A percentile compares a stretch with the other conserved stretches of the same genome.
Conservation (phyloP, 2,888 invertebrate genomes). For the Cybosia mesomella region DNA sequence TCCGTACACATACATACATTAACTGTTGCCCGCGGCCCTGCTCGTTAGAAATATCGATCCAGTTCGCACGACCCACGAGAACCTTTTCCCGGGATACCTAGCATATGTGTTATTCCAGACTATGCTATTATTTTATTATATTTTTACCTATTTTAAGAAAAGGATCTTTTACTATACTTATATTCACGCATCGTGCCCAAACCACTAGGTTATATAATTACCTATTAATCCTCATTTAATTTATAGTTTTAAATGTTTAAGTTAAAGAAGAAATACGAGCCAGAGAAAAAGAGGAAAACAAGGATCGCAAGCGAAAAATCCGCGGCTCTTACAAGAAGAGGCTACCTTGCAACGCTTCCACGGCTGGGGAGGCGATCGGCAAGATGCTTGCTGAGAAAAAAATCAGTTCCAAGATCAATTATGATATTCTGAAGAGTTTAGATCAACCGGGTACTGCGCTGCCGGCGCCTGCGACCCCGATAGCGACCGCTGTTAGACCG, state of each 20-base stretch:
- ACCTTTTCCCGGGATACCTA: no score
- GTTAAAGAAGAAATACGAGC: conserved; percentile 94
- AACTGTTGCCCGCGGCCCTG: no score
- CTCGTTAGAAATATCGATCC: no score
- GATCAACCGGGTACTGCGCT: conserved; percentile 78
- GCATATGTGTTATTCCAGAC: no score
- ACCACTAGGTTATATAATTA: no score
- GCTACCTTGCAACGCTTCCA: conserved; percentile 88
- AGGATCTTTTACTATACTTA: no score
- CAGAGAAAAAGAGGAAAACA: conserved; percentile 94
- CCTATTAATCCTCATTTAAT: conserved; percentile 28
- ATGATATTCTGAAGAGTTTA: conserved; percentile 96
- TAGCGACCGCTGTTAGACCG: conserved; percentile 32
- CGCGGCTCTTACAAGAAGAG: conserved; percentile 89
- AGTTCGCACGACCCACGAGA: no score
- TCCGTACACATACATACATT: no score
- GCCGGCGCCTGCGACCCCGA: conserved; percentile 49
- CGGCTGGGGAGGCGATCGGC: conserved; percentile 96
- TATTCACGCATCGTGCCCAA: no score
- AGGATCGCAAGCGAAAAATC: conserved; percentile 93
- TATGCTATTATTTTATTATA: no score
- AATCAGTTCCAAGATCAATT: conserved; percentile 98
- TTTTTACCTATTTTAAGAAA: no score
- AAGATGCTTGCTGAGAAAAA: conserved; percentile 98
- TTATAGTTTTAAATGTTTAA: conserved; percentile 62